These are phyloP conservation scores for Ceratina australensis DNA, from an alignment of 1,140 invertebrate species.

Conservation along the genomic window DNA sequence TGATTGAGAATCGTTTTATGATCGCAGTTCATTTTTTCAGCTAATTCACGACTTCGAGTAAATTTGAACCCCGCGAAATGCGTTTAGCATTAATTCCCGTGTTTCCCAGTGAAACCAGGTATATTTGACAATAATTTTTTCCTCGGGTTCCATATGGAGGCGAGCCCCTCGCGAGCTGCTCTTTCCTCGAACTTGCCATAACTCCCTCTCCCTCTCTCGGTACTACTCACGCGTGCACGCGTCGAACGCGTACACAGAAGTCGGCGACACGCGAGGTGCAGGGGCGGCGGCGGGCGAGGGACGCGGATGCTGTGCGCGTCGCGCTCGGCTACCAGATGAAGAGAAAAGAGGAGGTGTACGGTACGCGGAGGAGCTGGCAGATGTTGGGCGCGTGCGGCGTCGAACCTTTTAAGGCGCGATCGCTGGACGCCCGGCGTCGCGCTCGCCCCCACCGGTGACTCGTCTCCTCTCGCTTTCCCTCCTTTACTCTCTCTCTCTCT, in stretches of 20 bases:
- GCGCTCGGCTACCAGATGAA: conserved; percentile 34
- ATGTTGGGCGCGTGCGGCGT: conserved; percentile 79
- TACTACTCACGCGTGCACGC: conserved; percentile 23
- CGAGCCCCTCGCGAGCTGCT: not conserved
- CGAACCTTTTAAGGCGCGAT: conserved; percentile 80
- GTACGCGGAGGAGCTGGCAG: conserved; percentile 71
- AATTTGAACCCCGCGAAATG: too few relatives aligned
- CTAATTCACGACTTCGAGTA: too few relatives aligned
- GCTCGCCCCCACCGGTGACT: conserved; percentile 43
- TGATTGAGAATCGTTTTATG: too few relatives aligned
- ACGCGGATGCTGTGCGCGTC: conserved; percentile 22
- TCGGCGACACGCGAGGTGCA: not conserved
- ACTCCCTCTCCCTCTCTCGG: not conserved
- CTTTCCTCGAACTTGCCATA: conserved; percentile 31
- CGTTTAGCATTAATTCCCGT: too few relatives aligned
- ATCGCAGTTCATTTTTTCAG: too few relatives aligned
- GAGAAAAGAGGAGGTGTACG: conserved; percentile 42
- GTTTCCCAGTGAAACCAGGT: not conserved
- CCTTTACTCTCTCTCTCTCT: not conserved
- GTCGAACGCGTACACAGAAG: not conserved
- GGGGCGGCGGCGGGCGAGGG: not conserved
- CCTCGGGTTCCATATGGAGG: not conserved
- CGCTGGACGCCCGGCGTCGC: conserved; percentile 78
- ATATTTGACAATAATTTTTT: not conserved
- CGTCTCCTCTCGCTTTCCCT: conserved; percentile 1